Evolutionary conservation across 2,888 invertebrate species (phyloP), one percentile per base, ranked within the genome.

Genomic region (Halictus ligatus): DNA sequence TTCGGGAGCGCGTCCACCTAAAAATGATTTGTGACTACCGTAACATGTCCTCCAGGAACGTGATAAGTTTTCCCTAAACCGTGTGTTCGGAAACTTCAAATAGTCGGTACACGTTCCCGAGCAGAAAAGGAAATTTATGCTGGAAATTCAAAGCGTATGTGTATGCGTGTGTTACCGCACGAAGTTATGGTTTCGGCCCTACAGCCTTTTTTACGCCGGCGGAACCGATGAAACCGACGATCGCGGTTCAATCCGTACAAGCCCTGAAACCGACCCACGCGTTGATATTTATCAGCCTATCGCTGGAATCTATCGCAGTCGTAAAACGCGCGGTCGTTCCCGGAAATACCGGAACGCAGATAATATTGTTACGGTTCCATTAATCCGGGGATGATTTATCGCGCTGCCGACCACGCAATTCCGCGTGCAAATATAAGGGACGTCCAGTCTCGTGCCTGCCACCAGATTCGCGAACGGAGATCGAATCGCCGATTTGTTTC

Each of bases 281-380:
- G 10, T 46, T 50, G 79, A 74, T 85, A 77, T 85, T 85, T 85
- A 80, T 80, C 74, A 43, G 48, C 35, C 60, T 35, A 58, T 64
- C 76, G 46, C 18, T 10, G 76, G 72, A 46, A 81, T 81, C 83
- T 82, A 58, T 83, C 80, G 81, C 21, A 54, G 69, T 80, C 80
- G 82, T 83, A 83, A 89, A 88, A 78, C 74, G 74, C 72, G 71
- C 60, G 78, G 48, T 64, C 76, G 72, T 64, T 75, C 40, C 25
- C 73, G 88, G 81, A 81, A 81, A 81, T 60, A 46, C 78, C 73
- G 76, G 50, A 50, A 82, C 75, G 85, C 73, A 50, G 80, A 84
- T 88, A 88, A 89, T 89, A 86, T 88, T 83, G 86, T 81, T 84
- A 85, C 86, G 80, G 69, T 80, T 83, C 88, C 81, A 86, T 86